Conservation (phyloP, 2,888 invertebrate species). For the Agrotis puta region DNA sequence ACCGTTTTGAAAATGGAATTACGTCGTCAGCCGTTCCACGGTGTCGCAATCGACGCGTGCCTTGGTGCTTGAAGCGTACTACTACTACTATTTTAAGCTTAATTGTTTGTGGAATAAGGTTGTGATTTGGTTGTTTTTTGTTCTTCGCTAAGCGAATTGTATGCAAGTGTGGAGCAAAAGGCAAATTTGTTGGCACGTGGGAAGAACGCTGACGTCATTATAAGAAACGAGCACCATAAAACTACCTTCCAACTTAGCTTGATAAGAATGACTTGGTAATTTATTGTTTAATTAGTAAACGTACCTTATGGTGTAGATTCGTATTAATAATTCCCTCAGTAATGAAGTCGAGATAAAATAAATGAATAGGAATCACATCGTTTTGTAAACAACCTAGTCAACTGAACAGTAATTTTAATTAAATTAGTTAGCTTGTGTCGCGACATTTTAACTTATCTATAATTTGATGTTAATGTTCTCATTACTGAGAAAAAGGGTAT, state of each 20-base stretch:
- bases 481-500: neutral
- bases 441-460: neutral
- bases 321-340: slow-evolving; percentile 11
- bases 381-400: neutral
- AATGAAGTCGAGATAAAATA: slow-evolving; percentile 15
- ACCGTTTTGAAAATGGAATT: slow-evolving; percentile 79
- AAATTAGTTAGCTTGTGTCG: neutral
- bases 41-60: slow-evolving; percentile 88
- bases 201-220: slow-evolving; percentile 80
- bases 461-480: neutral
- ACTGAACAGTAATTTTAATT: neutral
- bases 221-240: slow-evolving; percentile 64
- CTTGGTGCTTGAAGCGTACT: slow-evolving; percentile 71
- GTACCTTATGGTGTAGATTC: slow-evolving; percentile 19
- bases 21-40: slow-evolving; percentile 65
- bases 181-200: slow-evolving; percentile 74
- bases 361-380: neutral
- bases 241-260: slow-evolving; percentile 57
- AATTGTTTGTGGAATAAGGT: slow-evolving; percentile 61
- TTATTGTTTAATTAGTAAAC: slow-evolving; percentile 42
- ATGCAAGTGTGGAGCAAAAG: slow-evolving; percentile 65
- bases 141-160: slow-evolving; percentile 59
- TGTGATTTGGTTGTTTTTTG: slow-evolving; percentile 53
- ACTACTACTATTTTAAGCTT: slow-evolving; percentile 68
- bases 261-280: slow-evolving; percentile 41